Evolutionary conservation across 2,797 vertebrate species (phyloP).

Genomic region (Protosalanx chinensis): DNA sequence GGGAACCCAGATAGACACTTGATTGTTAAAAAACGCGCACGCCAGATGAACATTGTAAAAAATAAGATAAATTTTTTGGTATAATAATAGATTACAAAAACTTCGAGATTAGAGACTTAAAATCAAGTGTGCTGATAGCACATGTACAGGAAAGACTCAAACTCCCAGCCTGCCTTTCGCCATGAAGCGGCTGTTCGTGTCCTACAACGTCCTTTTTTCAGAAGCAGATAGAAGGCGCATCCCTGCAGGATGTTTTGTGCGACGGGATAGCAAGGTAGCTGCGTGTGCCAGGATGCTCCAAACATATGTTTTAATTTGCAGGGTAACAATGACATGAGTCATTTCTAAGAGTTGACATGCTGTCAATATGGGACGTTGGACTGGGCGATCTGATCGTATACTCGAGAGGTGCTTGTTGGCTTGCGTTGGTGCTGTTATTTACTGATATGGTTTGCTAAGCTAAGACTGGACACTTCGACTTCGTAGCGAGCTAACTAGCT

Average conservation of each 20-base stretch:
- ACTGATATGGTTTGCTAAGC: neutral
- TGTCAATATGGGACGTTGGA: neutral
- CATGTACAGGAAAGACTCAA: neutral
- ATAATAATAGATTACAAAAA: too few species aligned
- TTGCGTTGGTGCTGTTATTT: neutral
- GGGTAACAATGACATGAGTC: neutral
- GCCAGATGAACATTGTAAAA: rapidly evolving
- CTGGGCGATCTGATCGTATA: neutral
- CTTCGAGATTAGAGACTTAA: neutral
- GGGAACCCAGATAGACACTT: slow-evolving; percentile 11
- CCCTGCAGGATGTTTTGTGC: slow-evolving; percentile 10
- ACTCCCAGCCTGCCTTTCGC: slow-evolving; percentile 4
- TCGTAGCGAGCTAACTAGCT: slow-evolving; percentile 1
- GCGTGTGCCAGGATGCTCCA: neutral
- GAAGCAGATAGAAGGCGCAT: neutral
- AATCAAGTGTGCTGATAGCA: slow-evolving; percentile 28
- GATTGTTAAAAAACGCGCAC: neutral
- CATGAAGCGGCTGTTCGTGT: neutral
- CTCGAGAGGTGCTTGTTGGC: neutral
- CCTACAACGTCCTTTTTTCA: neutral
- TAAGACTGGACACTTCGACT: neutral
- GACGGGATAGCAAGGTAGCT: neutral
- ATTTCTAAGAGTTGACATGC: slow-evolving; percentile 1
- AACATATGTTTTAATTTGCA: neutral
- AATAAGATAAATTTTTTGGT: too few species aligned